These are phyloP conservation scores for Silurus asotus DNA, from an alignment of 2,113 vertebrate genomes.

Conservation along the genomic window DNA sequence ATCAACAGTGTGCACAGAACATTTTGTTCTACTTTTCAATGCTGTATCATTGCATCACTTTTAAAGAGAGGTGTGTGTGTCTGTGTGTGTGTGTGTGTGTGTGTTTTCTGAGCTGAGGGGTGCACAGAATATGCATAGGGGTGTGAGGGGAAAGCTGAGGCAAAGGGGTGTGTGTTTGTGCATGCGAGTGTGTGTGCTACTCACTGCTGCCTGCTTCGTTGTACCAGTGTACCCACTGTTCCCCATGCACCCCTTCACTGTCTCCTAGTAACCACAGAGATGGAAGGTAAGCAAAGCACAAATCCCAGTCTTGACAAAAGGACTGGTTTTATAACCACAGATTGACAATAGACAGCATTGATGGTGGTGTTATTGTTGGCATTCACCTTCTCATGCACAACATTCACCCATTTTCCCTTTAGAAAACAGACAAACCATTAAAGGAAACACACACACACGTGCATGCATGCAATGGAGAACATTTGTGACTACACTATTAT, in stretches of 20 bases:
- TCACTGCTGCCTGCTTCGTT: constrained; percentile 55
- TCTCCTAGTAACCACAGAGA: constrained; percentile 59
- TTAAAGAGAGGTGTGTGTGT: constrained; percentile 38
- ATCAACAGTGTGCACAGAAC: constrained; percentile 32
- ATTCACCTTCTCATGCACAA: neutral
- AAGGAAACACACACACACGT: neutral
- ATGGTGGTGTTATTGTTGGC: constrained; percentile 17
- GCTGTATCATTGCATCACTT: constrained; percentile 53
- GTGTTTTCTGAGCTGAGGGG: constrained; percentile 17
- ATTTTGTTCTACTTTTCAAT: constrained; percentile 46
- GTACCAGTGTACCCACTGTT: constrained; percentile 52
- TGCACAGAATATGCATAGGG: constrained; percentile 4
- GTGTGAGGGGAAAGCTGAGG: neutral
- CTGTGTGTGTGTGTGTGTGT: constrained; percentile 3
- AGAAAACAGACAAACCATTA: neutral
- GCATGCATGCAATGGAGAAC: too few species aligned
- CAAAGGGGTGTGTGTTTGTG: neutral
- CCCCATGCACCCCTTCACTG: constrained; percentile 45
- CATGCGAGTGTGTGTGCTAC: constrained; percentile 17
- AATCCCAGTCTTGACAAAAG: constrained; percentile 35
- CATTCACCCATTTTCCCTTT: neutral
- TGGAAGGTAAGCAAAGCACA: constrained; percentile 40
- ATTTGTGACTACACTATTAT: neutral
- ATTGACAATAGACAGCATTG: constrained; percentile 18
- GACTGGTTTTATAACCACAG: constrained; percentile 8